Evolutionary conservation across 2,797 vertebrate genomes (phyloP).

Genomic region (Danio kyathit): DNA sequence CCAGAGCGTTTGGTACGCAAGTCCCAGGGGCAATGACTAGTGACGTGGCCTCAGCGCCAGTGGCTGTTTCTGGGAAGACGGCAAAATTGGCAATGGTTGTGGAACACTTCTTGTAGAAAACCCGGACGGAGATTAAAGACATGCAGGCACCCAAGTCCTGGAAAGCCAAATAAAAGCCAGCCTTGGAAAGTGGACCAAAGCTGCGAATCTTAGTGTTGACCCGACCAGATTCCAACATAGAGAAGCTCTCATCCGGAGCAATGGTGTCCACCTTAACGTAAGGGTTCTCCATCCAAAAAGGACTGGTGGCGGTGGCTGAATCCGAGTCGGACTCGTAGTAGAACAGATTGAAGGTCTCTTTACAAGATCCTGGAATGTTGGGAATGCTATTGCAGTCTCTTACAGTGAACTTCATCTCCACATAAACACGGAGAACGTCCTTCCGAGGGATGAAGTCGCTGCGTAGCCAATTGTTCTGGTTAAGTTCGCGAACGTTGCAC

Average conservation of each 20-base stretch:
- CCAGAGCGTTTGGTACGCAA: slow-evolving; percentile 91
- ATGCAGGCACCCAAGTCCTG: slow-evolving; percentile 97
- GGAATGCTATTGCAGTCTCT: slow-evolving; percentile 98
- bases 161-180: slow-evolving; percentile 96
- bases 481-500: slow-evolving; percentile 90
- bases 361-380: slow-evolving; percentile 97
- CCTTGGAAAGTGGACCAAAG: slow-evolving; percentile 95
- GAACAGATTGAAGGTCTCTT: slow-evolving; percentile 99
- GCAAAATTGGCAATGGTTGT: slow-evolving; percentile 95
- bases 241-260: slow-evolving; percentile 95
- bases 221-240: slow-evolving; percentile 87
- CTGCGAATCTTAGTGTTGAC: slow-evolving; percentile 97
- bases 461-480: slow-evolving; percentile 98
- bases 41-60: slow-evolving; percentile 94
- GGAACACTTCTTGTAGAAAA: slow-evolving; percentile 98
- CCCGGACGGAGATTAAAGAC: slow-evolving; percentile 95
- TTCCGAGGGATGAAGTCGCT: slow-evolving; percentile 93
- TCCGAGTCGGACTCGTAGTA: slow-evolving; percentile 96
- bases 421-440: slow-evolving; percentile 93
- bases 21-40: slow-evolving; percentile 95
- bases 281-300: slow-evolving; percentile 99
- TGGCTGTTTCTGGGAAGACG: slow-evolving; percentile 94
- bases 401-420: slow-evolving; percentile 97
- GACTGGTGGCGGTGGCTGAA: slow-evolving; percentile 92
- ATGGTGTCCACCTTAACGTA: slow-evolving; percentile 99